phyloP scores from a whole-genome alignment of 2,113 vertebrate species.

The Toxotes chatareus region DNA sequence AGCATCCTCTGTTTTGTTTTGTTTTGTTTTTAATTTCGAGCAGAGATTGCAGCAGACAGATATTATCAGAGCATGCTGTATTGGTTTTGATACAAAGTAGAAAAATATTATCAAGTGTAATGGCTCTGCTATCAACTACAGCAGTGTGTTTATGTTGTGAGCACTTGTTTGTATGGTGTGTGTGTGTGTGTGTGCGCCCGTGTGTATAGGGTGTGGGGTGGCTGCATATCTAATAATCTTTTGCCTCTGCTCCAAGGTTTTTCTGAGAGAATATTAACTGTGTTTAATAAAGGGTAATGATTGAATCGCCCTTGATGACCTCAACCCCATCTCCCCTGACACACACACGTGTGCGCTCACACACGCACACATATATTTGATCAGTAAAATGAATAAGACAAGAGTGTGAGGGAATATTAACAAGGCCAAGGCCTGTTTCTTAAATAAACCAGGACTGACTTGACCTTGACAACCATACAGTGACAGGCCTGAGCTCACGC shows the following conservation, averaged over 20 bases:
- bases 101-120: constrained; percentile 63
- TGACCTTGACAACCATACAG: constrained; percentile 71
- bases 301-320: constrained; percentile 53
- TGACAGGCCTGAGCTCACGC: constrained; percentile 42
- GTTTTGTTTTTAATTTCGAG: constrained; percentile 57
- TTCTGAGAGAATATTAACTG: constrained; percentile 74
- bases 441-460: constrained; percentile 68
- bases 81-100: constrained; percentile 59
- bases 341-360: background rate
- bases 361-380: background rate
- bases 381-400: constrained; percentile 46
- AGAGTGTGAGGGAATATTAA: constrained; percentile 64
- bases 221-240: constrained; percentile 37
- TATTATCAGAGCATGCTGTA: constrained; percentile 59
- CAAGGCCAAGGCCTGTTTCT: constrained; percentile 37
- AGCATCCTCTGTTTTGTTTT: constrained; percentile 8
- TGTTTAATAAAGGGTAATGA: constrained; percentile 69
- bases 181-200: background rate
- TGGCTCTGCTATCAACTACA: constrained; percentile 54
- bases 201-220: background rate
- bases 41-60: constrained; percentile 57
- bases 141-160: constrained; percentile 48
- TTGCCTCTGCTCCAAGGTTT: constrained; percentile 51
- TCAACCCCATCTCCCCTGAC: constrained; percentile 21
- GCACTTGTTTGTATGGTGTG: constrained; percentile 1